These are phyloP conservation scores for Prochilodus magdalenae DNA, from an alignment of 2,113 vertebrate genomes.

Conservation along the genomic window DNA sequence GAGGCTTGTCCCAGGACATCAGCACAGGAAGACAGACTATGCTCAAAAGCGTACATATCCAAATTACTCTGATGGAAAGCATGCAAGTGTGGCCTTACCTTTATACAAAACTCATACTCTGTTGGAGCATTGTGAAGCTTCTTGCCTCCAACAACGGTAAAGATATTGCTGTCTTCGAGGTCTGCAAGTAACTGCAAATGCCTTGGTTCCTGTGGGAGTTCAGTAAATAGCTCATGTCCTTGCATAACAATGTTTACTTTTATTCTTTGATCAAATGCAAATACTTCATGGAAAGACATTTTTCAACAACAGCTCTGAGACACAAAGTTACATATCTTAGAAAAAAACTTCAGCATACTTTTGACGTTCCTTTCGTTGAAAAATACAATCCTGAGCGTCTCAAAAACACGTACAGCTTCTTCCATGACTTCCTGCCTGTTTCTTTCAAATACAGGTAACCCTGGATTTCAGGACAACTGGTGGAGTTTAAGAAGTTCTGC, in stretches of 20 bases:
- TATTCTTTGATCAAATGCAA: no score
- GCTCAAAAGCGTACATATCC: no score
- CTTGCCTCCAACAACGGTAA: conserved; percentile 85
- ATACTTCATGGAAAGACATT: background rate
- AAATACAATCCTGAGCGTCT: conserved; percentile 95
- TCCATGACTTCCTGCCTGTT: conserved; percentile 93
- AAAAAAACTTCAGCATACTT: conserved; percentile 73
- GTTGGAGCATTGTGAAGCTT: conserved; percentile 91
- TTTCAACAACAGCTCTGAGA: background rate
- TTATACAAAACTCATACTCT: conserved; percentile 93
- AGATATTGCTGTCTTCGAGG: conserved; percentile 92
- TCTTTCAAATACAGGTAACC: conserved; percentile 95
- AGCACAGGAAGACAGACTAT: background rate
- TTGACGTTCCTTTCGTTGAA: conserved; percentile 96
- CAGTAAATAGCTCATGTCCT: conserved; percentile 28
- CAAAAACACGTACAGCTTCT: conserved; percentile 91
- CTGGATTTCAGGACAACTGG: conserved; percentile 96
- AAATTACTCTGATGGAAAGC: conserved; percentile 2
- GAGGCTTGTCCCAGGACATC: background rate
- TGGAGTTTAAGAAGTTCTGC: conserved; percentile 93
- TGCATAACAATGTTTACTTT: background rate
- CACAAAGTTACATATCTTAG: background rate
- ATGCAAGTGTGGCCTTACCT: conserved; percentile 76
- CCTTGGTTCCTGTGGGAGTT: conserved; percentile 86
- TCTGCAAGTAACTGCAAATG: conserved; percentile 95